These are phyloP conservation scores for Cotesia chilonis DNA, from an alignment of 1,140 invertebrate genomes.

Conservation along the genomic window DNA sequence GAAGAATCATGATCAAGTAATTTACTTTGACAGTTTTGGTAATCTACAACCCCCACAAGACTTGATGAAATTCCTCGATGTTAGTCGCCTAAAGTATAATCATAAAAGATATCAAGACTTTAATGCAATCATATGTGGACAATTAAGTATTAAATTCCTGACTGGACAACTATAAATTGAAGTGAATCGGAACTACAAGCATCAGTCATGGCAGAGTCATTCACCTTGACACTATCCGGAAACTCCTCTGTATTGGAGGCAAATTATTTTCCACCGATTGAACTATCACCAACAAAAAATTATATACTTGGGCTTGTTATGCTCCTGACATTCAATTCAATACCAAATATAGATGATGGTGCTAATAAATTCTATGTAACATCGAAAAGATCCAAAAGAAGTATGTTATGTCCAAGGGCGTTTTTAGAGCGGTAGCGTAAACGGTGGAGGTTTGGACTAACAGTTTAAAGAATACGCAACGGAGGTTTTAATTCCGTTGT, in stretches of 20 bases:
- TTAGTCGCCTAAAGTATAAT: slow-evolving; percentile 35
- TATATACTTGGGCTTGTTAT: slow-evolving; percentile 51
- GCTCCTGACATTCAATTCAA: slow-evolving; percentile 54
- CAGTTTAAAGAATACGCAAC: too few relatives aligned
- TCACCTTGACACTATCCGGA: slow-evolving; percentile 38
- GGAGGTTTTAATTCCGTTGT: too few relatives aligned
- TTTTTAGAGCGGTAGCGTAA: too few relatives aligned
- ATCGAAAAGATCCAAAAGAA: too few relatives aligned
- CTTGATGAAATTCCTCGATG: slow-evolving; percentile 38
- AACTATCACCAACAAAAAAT: too few relatives aligned
- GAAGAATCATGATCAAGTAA: slow-evolving; percentile 41
- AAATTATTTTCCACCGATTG: slow-evolving; percentile 42
- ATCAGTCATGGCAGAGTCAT: slow-evolving; percentile 28
- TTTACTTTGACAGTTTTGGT: slow-evolving; percentile 48
- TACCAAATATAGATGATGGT: slow-evolving; percentile 49
- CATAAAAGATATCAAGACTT: slow-evolving; percentile 35
- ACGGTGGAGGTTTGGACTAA: too few relatives aligned
- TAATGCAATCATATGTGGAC: slow-evolving; percentile 34
- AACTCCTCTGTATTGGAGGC: slow-evolving; percentile 38
- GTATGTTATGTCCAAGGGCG: too few relatives aligned
- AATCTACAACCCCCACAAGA: slow-evolving; percentile 42
- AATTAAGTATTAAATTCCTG: slow-evolving; percentile 38
- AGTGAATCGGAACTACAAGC: neutral
- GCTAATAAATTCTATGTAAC: slow-evolving; percentile 51
- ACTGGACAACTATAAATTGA: slow-evolving; percentile 11